Evolutionary conservation across 2,797 vertebrate species (phyloP).

Genomic region (Cyprinella venusta): DNA sequence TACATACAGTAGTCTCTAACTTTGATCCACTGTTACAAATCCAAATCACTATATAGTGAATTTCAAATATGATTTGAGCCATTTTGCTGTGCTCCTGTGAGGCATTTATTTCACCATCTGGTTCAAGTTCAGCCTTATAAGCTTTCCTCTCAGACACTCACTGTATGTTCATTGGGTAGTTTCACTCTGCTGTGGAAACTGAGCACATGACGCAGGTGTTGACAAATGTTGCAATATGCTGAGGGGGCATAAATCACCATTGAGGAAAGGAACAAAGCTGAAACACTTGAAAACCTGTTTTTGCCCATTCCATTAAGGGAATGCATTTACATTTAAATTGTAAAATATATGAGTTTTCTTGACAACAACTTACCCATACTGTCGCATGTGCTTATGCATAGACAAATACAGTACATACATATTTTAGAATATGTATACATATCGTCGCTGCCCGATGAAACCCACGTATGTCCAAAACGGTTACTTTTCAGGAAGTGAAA

Average conservation of each 20-base stretch:
- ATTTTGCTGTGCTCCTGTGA: slow-evolving; percentile 33
- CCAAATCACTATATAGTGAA: slow-evolving; percentile 38
- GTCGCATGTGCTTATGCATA: background rate
- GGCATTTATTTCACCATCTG: slow-evolving; percentile 57
- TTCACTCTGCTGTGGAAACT: slow-evolving; percentile 42
- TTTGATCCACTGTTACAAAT: slow-evolving; percentile 50
- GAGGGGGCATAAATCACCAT: slow-evolving; percentile 42
- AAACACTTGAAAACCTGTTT: background rate
- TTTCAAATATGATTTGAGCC: slow-evolving; percentile 43
- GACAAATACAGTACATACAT: too few species aligned
- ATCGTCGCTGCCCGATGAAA: too few species aligned
- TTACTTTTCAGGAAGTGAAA: too few species aligned
- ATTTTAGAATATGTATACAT: too few species aligned
- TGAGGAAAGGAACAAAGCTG: slow-evolving; percentile 19
- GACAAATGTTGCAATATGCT: slow-evolving; percentile 43
- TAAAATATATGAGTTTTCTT: background rate
- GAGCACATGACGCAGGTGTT: slow-evolving; percentile 47
- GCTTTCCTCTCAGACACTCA: slow-evolving; percentile 20
- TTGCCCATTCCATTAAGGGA: background rate
- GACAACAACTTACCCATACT: background rate
- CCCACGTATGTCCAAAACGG: too few species aligned
- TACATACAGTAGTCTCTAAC: slow-evolving; percentile 47
- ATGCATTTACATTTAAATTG: slow-evolving; percentile 1
- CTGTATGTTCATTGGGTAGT: slow-evolving; percentile 31
- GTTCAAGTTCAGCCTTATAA: slow-evolving; percentile 44